Conservation (phyloP, 2,797 vertebrate species). For the Phrynocephalus vlangalii region DNA sequence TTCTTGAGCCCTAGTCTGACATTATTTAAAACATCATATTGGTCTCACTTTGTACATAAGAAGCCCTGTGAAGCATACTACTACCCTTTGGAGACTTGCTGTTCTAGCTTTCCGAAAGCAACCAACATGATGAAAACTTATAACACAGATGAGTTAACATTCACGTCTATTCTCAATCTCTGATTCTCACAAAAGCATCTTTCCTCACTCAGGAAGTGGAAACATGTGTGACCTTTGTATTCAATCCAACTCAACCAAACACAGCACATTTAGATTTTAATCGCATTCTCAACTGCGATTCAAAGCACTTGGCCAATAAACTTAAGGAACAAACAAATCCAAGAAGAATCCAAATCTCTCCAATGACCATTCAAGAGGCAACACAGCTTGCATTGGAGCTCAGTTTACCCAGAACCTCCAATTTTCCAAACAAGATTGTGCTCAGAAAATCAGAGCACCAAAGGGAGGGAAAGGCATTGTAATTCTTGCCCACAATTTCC, state of each 20-base stretch:
- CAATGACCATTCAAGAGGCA: constrained; percentile 7
- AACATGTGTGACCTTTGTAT: constrained; percentile 40
- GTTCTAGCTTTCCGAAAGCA: not conserved
- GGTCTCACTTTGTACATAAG: not conserved
- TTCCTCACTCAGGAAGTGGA: constrained; percentile 33
- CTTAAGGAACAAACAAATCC: constrained; percentile 30
- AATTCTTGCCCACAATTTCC: not conserved
- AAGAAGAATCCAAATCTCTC: constrained; percentile 25
- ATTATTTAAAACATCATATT: no score
- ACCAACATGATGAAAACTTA: not conserved
- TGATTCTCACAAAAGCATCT: constrained; percentile 35
- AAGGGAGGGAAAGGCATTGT: not conserved
- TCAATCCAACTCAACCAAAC: constrained; percentile 29
- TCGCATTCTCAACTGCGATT: constrained; percentile 25
- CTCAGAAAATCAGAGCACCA: not conserved
- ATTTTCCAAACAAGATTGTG: not conserved
- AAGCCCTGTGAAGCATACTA: not conserved
- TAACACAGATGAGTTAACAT: constrained; percentile 42
- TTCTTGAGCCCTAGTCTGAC: not conserved
- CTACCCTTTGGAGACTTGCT: not conserved
- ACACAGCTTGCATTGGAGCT: not conserved
- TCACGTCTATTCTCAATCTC: constrained; percentile 27
- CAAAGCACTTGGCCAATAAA: constrained; percentile 30
- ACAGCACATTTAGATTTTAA: constrained; percentile 41
- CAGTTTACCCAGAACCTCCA: not conserved